Base-by-base conservation (phyloP, 1,140 invertebrate species). In the Augochlora pura region DNA sequence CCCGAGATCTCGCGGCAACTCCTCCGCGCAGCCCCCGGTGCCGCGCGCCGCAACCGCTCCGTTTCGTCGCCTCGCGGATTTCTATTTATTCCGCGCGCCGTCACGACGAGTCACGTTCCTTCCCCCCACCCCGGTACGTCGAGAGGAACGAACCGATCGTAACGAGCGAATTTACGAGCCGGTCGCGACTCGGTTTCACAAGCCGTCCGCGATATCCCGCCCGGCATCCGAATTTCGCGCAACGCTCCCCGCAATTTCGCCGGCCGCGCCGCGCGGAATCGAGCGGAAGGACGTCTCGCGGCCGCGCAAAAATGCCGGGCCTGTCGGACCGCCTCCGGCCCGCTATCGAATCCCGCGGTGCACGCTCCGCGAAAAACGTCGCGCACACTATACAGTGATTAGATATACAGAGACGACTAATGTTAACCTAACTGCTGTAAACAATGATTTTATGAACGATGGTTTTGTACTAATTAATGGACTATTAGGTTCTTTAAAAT, bases 21-120 rank as follows among this genome's bases (percentile, higher is more conserved):
- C 66, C 7, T 3, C 52, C 52, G 75, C 74, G 74, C 49, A 82
- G 75, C 78, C n/a, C 27, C 42, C 23, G n/a, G n/a, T n/a, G n/a
- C n/a, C 21, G 21, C 12, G 42, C 42, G 42, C 9, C 42, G 69
- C 72, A 71, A 77, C 72, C 27, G 21, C 18, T 1, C 21, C 54
- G 54, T 57, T 57, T 57, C 54, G 52, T 72, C 72, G 57, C 64
- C 73, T 59, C 81, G 84, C 68, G 85, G 85, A 86, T 86, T 85
- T 85, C 85, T 85, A 75, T 84, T 84, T 73, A 77, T 79, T 46
- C 77, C 25, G 6, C 27, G 42, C 42, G 42, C 42, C 32, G 32
- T 32, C 32, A 38, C 73, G 67, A 63, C 70, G 59, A 54, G 62
- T 64, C 73, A 75, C 83, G 78, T 83, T 23, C 52, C 46, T 27